Evolutionary conservation across 2,113 vertebrate genomes (phyloP).

Genomic region (Ginglymostoma cirratum): DNA sequence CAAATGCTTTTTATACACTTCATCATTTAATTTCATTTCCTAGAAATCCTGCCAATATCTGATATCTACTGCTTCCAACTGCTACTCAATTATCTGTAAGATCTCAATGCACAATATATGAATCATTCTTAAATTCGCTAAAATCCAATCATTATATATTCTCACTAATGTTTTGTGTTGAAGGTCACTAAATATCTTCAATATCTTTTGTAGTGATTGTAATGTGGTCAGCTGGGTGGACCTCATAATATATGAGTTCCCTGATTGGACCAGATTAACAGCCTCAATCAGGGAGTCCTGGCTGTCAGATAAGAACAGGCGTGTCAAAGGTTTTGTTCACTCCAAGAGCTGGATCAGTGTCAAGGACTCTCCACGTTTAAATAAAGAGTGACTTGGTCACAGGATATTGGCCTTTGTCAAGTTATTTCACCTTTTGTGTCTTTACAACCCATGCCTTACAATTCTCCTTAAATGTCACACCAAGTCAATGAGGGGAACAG

Average conservation of each 20-base stretch:
- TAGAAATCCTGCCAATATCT: background rate
- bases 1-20: background rate
- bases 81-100: background rate
- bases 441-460: background rate
- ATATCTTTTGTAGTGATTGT: too few species aligned
- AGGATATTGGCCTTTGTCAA: too few species aligned
- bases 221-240: too few species aligned
- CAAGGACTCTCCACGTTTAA: too few species aligned
- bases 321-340: too few species aligned
- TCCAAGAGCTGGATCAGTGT: too few species aligned
- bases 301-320: too few species aligned
- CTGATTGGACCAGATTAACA: too few species aligned
- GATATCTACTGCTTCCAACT: background rate
- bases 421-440: background rate
- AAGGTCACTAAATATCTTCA: background rate
- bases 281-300: too few species aligned
- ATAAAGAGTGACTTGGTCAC: too few species aligned
- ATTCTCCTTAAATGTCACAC: background rate
- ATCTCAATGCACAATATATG: background rate
- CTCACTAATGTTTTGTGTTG: background rate
- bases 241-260: too few species aligned
- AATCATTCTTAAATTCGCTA: background rate
- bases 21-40: background rate
- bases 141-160: background rate
- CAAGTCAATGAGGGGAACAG: background rate